phyloP scores from a whole-genome alignment of 30 jellyfish, hydroid and myxozoan genomes.

The Catostylus mosaicus region DNA sequence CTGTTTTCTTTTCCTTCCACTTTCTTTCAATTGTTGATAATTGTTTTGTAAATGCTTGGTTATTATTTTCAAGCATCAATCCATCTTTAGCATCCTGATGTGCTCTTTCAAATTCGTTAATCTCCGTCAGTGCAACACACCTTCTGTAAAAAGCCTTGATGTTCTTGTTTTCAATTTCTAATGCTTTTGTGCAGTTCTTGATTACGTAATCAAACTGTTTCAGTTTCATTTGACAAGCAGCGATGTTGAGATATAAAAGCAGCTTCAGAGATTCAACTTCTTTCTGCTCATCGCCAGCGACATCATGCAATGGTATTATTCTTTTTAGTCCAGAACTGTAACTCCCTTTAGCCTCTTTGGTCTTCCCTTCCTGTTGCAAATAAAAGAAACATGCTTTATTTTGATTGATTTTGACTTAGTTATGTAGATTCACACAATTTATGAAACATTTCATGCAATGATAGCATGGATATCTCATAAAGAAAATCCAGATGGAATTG shows the following conservation, averaged over 20 bases:
- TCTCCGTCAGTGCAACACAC: slow-evolving; percentile 55
- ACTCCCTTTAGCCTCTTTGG: slow-evolving; percentile 43
- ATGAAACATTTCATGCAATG: not conserved
- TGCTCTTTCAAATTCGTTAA: slow-evolving; percentile 51
- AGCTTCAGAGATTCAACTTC: slow-evolving; percentile 27
- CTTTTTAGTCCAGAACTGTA: slow-evolving; percentile 69
- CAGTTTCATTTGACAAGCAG: slow-evolving; percentile 88
- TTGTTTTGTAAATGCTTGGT: slow-evolving; percentile 41
- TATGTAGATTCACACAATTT: not conserved
- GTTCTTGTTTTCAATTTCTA: slow-evolving; percentile 51
- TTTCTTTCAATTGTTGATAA: not conserved
- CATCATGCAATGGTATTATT: slow-evolving; percentile 50
- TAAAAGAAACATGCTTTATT: not conserved
- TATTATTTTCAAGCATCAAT: slow-evolving; percentile 42
- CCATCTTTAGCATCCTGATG: slow-evolving; percentile 49
- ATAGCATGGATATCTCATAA: too few relatives aligned
- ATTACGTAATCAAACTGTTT: slow-evolving; percentile 61
- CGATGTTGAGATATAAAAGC: slow-evolving; percentile 67
- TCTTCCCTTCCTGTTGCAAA: slow-evolving; percentile 50
- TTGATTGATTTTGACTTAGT: not conserved
- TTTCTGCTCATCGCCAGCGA: slow-evolving; percentile 4
- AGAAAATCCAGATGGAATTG: too few relatives aligned
- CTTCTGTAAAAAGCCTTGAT: slow-evolving; percentile 76
- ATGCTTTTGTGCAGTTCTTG: slow-evolving; percentile 65
- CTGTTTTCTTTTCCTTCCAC: not conserved